Evolutionary conservation across 92 coral and sea anemone genomes (phyloP), one percentile per base, ranked within the genome.

Genomic region (Epizoanthus scotinus): DNA sequence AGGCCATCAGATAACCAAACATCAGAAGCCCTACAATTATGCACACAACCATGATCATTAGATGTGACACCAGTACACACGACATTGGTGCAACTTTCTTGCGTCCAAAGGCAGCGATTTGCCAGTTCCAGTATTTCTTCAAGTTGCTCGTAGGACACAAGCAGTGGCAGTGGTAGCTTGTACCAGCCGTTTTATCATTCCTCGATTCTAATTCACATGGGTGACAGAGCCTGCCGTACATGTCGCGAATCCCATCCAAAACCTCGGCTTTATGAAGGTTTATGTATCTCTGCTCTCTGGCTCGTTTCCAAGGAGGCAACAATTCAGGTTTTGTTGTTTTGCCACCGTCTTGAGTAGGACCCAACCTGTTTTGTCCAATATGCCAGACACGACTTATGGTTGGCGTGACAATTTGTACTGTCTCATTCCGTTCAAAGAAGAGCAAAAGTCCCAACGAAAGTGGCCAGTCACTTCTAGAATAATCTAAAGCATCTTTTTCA

Each of bases 381-480:
- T 95, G 98, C 98, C 98, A 95, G 62, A 95, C 90, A 40, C 98
- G 92, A 75, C 98, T 92, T 70, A 92, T 88, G 26, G 97, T 95
- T 18, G 98, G 98, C 0, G 94, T 90, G 9, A 89, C 97, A 82
- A 92, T 88, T 61, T 84, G 90, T 22, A 92, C 92, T 6, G 97
- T 92, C 22, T 89, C 89, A 83, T 92, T 92, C n/a, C 92, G 86
- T 82, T 92, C 89, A 68, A 90, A 92, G 66, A 92, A 80, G 8
- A 95, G 84, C 68, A 95, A 83, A 49, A 95, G 86, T 4, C 98
- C 98, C 22, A 95, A 83, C 22, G 91, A 92, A 1, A 92, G 73
- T 21, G 95, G 97, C 97, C 98, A 92, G 85, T 92, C 97, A 77
- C 69, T 86, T 57, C 94, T 93, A 5, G 85, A 84, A 58, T 95